Conservation (phyloP, 2,888 invertebrate species). For the Drosophila formosana region DNA sequence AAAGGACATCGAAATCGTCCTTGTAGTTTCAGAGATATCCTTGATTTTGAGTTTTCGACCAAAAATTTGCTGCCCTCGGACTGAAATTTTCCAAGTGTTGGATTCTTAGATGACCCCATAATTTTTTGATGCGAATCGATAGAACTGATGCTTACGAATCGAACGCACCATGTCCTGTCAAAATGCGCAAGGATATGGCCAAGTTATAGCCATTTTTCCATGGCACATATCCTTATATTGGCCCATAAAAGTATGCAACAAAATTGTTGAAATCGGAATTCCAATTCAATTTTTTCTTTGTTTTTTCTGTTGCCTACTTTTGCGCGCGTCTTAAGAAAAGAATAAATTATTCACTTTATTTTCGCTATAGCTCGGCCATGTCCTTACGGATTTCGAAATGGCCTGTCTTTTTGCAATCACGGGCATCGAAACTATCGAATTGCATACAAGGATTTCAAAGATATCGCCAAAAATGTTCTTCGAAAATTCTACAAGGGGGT, state of each 20-base stretch:
- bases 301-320: too few relatives aligned
- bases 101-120: neutral
- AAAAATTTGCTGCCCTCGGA: neutral
- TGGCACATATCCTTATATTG: neutral
- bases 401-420: neutral
- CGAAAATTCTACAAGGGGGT: slow-evolving; percentile 1
- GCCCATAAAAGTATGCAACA: too few relatives aligned
- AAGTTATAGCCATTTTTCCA: neutral
- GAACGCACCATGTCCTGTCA: neutral
- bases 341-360: too few relatives aligned
- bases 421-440: neutral
- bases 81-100: neutral
- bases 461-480: neutral
- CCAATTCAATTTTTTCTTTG: too few relatives aligned
- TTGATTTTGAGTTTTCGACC: neutral
- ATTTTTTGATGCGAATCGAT: neutral
- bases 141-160: neutral
- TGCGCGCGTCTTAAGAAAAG: too few relatives aligned
- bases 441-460: neutral
- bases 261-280: too few relatives aligned
- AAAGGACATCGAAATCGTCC: slow-evolving; percentile 5
- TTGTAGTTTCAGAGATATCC: neutral
- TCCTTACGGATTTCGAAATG: neutral
- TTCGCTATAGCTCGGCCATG: too few relatives aligned
- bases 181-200: neutral